A percentile compares a stretch with the other conserved stretches of the same genome.
Conservation (phyloP, 2,888 invertebrate genomes). For the Tolmerus cingulatus region DNA sequence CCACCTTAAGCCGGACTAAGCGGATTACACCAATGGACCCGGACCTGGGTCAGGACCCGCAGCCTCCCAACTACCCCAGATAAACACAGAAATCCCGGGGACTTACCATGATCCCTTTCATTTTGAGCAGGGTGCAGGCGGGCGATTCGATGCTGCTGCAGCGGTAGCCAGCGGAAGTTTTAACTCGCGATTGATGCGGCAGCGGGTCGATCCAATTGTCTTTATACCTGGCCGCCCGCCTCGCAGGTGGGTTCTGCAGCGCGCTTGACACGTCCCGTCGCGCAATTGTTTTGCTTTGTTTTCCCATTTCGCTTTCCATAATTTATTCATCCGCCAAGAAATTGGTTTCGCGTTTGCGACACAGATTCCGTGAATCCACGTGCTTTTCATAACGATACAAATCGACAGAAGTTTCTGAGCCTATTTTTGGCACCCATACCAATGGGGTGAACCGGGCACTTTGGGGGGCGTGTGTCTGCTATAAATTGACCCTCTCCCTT, state of each 20-base stretch:
- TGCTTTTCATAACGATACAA: background rate
- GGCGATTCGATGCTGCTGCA: background rate
- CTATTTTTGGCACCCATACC: background rate
- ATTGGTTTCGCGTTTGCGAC: constrained; percentile 15
- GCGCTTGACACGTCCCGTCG: background rate
- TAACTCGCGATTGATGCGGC: constrained; percentile 16
- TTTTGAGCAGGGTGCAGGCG: background rate
- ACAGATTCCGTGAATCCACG: background rate
- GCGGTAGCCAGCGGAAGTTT: background rate
- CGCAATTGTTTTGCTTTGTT: constrained; percentile 11
- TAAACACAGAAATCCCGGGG: background rate
- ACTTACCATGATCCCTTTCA: constrained; percentile 27
- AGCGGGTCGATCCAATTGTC: background rate
- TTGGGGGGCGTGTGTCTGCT: background rate
- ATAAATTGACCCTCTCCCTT: too few relatives aligned
- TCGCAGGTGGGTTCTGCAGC: background rate
- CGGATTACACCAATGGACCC: background rate
- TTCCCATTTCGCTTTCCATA: constrained; percentile 22
- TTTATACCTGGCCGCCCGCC: constrained; percentile 25
- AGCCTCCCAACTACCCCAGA: background rate
- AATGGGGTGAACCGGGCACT: background rate
- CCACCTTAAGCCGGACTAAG: background rate
- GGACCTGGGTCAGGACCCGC: background rate
- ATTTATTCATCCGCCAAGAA: background rate
- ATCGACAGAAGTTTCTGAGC: background rate